Percentiles rank a stretch among this genome's conserved stretches.
These are phyloP conservation scores for Troglohyphantes excavatus DNA, from an alignment of 2,888 invertebrate genomes.

Conservation along the genomic window DNA sequence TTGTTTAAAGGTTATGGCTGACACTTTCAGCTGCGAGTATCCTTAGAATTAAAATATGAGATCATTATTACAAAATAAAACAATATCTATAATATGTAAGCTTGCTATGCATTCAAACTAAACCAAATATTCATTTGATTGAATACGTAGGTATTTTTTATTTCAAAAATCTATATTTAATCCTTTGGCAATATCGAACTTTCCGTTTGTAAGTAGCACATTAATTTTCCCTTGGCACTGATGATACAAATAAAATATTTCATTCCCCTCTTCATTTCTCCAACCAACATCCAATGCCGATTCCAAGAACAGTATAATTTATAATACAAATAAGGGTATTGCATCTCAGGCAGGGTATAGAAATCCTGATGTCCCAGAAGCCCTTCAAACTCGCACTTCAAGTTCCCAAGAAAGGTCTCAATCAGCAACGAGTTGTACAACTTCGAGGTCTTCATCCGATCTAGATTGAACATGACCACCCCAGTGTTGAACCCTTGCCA, in stretches of 20 bases:
- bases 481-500: slow-evolving; percentile 90
- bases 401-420: slow-evolving; percentile 80
- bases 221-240: slow-evolving; percentile 87
- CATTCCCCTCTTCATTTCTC: slow-evolving; percentile 88
- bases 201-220: slow-evolving; percentile 89
- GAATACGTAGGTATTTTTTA: too few species aligned
- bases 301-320: slow-evolving; percentile 90
- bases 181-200: slow-evolving; percentile 87
- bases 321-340: slow-evolving; percentile 88
- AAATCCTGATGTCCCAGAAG: slow-evolving; percentile 93
- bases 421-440: slow-evolving; percentile 85
- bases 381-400: slow-evolving; percentile 84
- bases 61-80: too few species aligned
- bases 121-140: too few species aligned
- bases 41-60: too few species aligned
- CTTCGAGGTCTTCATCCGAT: slow-evolving; percentile 86
- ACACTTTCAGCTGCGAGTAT: too few species aligned
- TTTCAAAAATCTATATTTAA: too few species aligned
- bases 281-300: slow-evolving; percentile 91
- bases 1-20: too few species aligned
- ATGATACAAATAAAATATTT: slow-evolving; percentile 88
- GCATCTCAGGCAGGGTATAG: slow-evolving; percentile 88
- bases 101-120: too few species aligned
- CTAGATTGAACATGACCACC: slow-evolving; percentile 88
- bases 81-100: too few species aligned